Evolutionary conservation across 2,113 vertebrate genomes (phyloP).

Genomic region (Tylochromis polylepis): DNA sequence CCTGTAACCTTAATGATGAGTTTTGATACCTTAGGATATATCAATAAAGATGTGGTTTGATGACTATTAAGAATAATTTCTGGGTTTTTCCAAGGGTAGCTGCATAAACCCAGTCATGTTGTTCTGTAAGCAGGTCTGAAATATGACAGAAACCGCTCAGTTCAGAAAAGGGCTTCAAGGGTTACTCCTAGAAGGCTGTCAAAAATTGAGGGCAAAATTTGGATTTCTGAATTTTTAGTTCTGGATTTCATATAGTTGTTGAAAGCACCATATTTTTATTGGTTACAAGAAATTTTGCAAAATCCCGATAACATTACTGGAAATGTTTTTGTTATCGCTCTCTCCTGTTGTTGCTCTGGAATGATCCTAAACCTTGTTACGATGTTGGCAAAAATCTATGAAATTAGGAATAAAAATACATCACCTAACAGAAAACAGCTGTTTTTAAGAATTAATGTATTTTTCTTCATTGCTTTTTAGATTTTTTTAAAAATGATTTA

Average conservation of each 20-base stretch:
- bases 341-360: neutral
- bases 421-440: neutral
- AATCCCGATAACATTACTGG: neutral
- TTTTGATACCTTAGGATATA: neutral
- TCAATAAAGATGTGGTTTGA: neutral
- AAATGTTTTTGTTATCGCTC: neutral
- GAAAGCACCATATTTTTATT: neutral
- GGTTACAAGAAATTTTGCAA: neutral
- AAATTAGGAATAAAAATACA: neutral
- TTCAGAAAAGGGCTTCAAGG: neutral
- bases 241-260: neutral
- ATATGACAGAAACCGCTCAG: neutral
- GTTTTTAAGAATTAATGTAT: slow-evolving; percentile 17
- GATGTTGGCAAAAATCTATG: neutral
- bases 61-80: neutral
- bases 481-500: too few relatives aligned
- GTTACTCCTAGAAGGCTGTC: neutral
- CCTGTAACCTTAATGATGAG: neutral
- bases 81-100: neutral
- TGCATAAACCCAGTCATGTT: neutral
- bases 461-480: neutral
- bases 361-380: neutral
- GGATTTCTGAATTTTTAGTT: neutral
- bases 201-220: neutral
- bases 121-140: neutral